A percentile compares a stretch with the other conserved stretches of the same genome.
Conservation (phyloP, 2,888 invertebrate species). For the Omphaloscelis lunosa region DNA sequence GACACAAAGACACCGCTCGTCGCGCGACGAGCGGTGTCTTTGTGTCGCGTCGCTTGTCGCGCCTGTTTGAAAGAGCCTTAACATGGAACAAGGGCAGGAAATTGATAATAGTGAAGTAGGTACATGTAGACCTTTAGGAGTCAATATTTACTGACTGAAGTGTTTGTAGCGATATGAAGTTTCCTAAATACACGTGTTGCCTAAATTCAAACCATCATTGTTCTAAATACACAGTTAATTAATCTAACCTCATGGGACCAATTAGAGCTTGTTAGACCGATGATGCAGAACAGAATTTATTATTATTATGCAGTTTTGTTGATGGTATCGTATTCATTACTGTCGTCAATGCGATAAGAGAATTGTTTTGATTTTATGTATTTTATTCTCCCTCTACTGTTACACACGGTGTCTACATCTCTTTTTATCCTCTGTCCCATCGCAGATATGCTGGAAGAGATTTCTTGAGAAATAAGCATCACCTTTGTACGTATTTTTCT, state of each 20-base stretch:
- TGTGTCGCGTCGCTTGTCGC: too few species aligned
- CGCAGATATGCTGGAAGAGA: too few species aligned
- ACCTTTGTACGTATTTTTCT: too few species aligned
- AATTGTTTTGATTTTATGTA: too few species aligned
- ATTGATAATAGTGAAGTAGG: background rate
- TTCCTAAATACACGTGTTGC: slow-evolving; percentile 4
- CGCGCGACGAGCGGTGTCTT: too few species aligned
- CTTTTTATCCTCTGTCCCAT: too few species aligned
- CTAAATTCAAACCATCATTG: slow-evolving; percentile 27
- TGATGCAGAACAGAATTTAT: slow-evolving; percentile 18
- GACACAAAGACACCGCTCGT: too few species aligned
- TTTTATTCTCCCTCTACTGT: too few species aligned
- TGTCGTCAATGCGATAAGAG: background rate
- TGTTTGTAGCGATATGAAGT: background rate
- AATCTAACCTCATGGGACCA: slow-evolving; percentile 22
- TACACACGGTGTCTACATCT: too few species aligned
- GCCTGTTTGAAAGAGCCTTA: too few species aligned
- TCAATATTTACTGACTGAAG: background rate
- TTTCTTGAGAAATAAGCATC: too few species aligned
- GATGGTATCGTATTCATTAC: background rate
- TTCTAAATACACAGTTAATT: slow-evolving; percentile 23
- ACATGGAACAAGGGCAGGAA: background rate
- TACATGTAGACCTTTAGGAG: background rate
- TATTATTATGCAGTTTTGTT: slow-evolving; percentile 1
- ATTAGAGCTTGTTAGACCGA: slow-evolving; percentile 29